Evolutionary conservation across 53 echinoderm and acorn worm genomes (phyloP), one percentile per base, ranked within the genome.

Genomic region (Patiria pectinifera): DNA sequence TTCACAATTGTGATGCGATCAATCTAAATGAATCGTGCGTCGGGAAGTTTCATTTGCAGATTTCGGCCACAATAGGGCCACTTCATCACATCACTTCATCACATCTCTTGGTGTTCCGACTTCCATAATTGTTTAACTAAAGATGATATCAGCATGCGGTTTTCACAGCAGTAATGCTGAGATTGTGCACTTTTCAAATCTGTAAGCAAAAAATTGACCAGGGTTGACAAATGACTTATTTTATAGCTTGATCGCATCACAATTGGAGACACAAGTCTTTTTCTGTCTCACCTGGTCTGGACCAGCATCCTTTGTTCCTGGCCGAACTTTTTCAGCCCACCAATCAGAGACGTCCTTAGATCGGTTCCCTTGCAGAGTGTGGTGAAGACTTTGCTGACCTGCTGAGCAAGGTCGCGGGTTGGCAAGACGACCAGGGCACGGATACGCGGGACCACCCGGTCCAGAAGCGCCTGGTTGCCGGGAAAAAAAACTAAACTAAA

Each of bases 341-440:
- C 98, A 43, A 96, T 90, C 75, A 98, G 89, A 0, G 94, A 95
- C 59, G 94, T 85, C 61, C 93, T 95, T 3, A 98, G 91, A 45
- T 86, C 84, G 16, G 95, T 95, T n/a, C 77, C 90, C 62, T 92
- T 90, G 69, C 96, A 95, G 48, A 95, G 88, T 13, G 80, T 44
- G 10, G 82, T 60, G 89, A 98, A 96, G 87, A 98, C 96, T 61
- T 92, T 89, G 75, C 94, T 87, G 53, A 98, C 96, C 86, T 98
- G 98, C 75, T 91, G 92, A 4, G 98, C 98, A 3, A 98, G 96
- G 87, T 98, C 95, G 13, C 95, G 95, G 61, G 98, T 98, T 62
- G 98, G 98, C 71, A 98, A 87, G 48, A 98, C 98, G 10, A 95
- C 93, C 75, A 98, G 93, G 47, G 98, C 98, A 15, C 98, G 86